Evolutionary conservation across 2,888 invertebrate species (phyloP), one percentile per base, ranked within the genome.

Genomic region (Malachius bipustulatus): DNA sequence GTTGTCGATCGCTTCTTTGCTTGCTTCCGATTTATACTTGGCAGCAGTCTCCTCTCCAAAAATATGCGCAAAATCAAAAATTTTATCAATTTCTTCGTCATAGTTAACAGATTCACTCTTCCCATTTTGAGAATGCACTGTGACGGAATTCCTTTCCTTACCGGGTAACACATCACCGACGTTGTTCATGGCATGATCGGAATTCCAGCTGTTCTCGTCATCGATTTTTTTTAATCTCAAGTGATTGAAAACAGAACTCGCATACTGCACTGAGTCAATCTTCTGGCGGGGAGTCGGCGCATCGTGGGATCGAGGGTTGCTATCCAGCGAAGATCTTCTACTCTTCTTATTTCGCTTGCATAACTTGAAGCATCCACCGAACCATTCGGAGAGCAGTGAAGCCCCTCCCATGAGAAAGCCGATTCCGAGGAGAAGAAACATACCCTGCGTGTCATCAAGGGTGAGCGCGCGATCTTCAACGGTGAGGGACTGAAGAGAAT

Each of bases 401-500:
- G 71, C 62, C 0, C 66, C 69, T 3, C 75, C 82, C 14, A 78
- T 52, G 1, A 77, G 51, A 51, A 79, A 78, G 0, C 85, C 85
- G 27, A 75, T 70, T 3, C 67, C 79, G 44, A 84, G 64, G 1
- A 85, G 64, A 2, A 84, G 59, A 51, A 83, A 84, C 80, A 83
- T 84, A 6, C 85, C 85, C 60, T 82, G 82, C 0, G 82, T 82
- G 42, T 85, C 85, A 49, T 80, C 82, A 16, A 83, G 62, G 1
- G 78, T 77, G n/a, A 85, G 56, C 13, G 79, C 77, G 41, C 81
- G 70, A 52, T 85, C 83, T 57, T 79, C 76, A 14, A 71, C 66
- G 26, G 63, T 57, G 4, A 61, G 46, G 12, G 63, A 59, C 31
- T 65, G 66, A 13, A 74, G 41, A 0, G 58, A 49, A 11, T 53